These are phyloP conservation scores for Sesamia nonagrioides DNA, from an alignment of 1,140 invertebrate species.

Conservation along the genomic window DNA sequence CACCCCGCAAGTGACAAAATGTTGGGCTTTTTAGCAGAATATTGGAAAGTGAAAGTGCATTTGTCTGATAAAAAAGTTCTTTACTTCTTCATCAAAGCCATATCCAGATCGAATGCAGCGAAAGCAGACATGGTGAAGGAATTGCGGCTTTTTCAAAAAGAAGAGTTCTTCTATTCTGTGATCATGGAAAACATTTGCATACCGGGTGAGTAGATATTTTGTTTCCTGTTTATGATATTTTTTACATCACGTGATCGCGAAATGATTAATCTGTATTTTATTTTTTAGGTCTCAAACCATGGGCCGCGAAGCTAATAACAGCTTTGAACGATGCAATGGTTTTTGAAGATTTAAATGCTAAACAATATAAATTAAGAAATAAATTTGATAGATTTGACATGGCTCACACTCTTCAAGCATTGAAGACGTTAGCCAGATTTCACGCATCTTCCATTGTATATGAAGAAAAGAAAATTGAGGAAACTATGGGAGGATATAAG, in stretches of 20 bases:
- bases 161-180: conserved; percentile 70
- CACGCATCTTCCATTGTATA: conserved; percentile 77
- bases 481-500: conserved; percentile 56
- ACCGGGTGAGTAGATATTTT: conserved; percentile 59
- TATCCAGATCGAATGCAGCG: conserved; percentile 70
- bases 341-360: conserved; percentile 75
- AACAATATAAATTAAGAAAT: conserved; percentile 67
- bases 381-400: conserved; percentile 75
- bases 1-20: conserved; percentile 76
- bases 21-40: conserved; percentile 78
- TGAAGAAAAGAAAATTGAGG: conserved; percentile 71
- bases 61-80: conserved; percentile 54
- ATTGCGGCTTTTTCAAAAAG: conserved; percentile 72
- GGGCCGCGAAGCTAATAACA: conserved; percentile 72
- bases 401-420: conserved; percentile 73
- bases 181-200: conserved; percentile 65
- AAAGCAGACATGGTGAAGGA: conserved; percentile 78
- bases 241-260: too few relatives aligned
- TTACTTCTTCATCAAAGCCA: conserved; percentile 76
- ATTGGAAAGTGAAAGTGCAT: conserved; percentile 73
- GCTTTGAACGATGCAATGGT: conserved; percentile 71
- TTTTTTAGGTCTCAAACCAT: conserved; percentile 63
- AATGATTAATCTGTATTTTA: too few relatives aligned
- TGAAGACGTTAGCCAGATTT: conserved; percentile 74
- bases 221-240: too few relatives aligned